Percentiles rank a stretch among this genome's conserved stretches.
Conservation (phyloP, 1,140 invertebrate genomes). For the Anoplophora glabripennis region DNA sequence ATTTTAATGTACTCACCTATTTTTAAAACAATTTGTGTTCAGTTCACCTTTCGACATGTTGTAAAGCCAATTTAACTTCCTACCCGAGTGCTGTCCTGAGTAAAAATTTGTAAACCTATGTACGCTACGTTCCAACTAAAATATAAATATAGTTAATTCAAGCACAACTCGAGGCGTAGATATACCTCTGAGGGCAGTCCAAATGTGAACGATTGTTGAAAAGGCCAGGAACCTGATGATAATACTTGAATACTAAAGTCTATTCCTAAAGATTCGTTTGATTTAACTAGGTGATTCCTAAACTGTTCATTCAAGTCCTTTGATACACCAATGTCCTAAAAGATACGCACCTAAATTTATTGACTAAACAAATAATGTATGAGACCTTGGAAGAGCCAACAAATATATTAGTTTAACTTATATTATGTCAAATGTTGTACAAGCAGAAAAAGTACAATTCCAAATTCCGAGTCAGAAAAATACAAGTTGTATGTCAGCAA, state of each 20-base stretch:
- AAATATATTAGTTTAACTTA: no score
- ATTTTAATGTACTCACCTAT: constrained; percentile 57
- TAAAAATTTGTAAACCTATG: constrained; percentile 96
- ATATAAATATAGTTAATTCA: constrained; percentile 21
- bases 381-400: no score
- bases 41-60: constrained; percentile 98
- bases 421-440: no score
- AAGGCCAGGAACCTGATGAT: constrained; percentile 97
- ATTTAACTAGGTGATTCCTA: constrained; percentile 53
- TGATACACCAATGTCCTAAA: constrained; percentile 92
- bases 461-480: no score
- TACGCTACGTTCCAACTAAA: constrained; percentile 87
- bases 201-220: constrained; percentile 90
- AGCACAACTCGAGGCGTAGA: background rate
- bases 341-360: no score
- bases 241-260: constrained; percentile 96
- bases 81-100: constrained; percentile 89
- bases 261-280: constrained; percentile 72
- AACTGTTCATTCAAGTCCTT: constrained; percentile 96
- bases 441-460: no score
- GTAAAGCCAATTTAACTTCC: constrained; percentile 97
- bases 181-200: constrained; percentile 83
- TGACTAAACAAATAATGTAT: no score
- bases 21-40: constrained; percentile 92
- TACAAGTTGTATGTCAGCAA: no score